Evolutionary conservation across 2,888 invertebrate genomes (phyloP), one percentile per base, ranked within the genome.

Genomic region (Adineta ricciae): DNA sequence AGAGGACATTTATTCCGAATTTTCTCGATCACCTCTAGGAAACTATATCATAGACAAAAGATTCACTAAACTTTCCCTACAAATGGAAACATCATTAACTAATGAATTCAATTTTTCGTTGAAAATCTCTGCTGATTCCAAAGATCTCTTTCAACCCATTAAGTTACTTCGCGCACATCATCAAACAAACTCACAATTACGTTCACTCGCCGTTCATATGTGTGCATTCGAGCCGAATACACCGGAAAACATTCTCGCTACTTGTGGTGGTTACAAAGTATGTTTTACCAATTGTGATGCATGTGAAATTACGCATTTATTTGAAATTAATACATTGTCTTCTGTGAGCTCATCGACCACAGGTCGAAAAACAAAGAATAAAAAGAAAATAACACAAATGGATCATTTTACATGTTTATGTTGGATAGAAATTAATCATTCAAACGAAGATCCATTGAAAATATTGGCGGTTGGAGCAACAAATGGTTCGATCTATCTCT

Each of bases 181-280:
- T 24, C 21, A 4, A 24, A 36, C 73, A 32, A 24, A 73, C 8
- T 4, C 9, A 8, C 36, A 73, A 36, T 73, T 38, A 38, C 7
- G 21, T 7, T 38, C 73, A 38, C n/a, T 56, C 14, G 21, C 36
- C 38, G 73, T 73, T 21, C 36, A 11, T 9, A 73, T 73, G 73
- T 73, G 73, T 38, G 73, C 73, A 73, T 73, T 73, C 24, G 73
- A 38, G 21, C 73, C 73, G 21, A 73, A 73, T 73, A 38, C 73
- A 73, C 38, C 73, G 21, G 21, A 36, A 7, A 5, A 38, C 38
- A 73, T 73, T 21, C 36, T 73, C 21, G 73, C 73, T 21, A 73
- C 73, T 36, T 73, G 73, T 73, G 73, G 73, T 38, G 73, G 73
- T 38, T 4, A 36, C 0, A 73, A 73, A 38, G 24, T 73, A 19